Evolutionary conservation across 2,888 invertebrate species (phyloP).

Genomic region (Leptopilina syphax): DNA sequence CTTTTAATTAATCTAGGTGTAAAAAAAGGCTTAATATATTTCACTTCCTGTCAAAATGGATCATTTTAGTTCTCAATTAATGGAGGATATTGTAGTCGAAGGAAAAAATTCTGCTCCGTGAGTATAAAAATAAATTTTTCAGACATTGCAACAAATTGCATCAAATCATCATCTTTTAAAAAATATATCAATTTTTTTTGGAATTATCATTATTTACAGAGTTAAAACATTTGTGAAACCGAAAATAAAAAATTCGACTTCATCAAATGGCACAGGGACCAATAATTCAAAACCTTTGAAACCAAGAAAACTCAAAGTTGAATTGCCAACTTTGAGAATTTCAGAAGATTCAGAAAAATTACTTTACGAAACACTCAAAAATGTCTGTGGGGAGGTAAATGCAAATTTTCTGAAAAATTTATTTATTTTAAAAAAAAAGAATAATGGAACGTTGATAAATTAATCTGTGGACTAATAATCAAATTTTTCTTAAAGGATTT

Average conservation of each 20-base stretch:
- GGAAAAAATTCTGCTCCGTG: constrained; percentile 56
- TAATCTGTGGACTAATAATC: background rate
- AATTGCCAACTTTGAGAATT: constrained; percentile 85
- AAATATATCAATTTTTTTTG: too few relatives aligned
- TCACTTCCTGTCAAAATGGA: constrained; percentile 61
- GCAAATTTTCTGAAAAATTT: constrained; percentile 10
- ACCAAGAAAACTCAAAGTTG: constrained; percentile 79
- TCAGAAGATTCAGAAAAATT: constrained; percentile 84
- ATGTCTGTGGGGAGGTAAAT: constrained; percentile 86
- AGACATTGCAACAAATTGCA: too few relatives aligned
- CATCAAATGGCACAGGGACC: constrained; percentile 29
- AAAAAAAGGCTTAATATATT: constrained; percentile 1
- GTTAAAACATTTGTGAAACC: constrained; percentile 38
- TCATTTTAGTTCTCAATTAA: constrained; percentile 63
- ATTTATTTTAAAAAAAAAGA: background rate
- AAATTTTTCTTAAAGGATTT: constrained; percentile 75
- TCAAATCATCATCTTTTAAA: background rate
- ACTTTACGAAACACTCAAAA: constrained; percentile 85
- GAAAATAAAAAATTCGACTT: constrained; percentile 40
- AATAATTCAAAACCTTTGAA: constrained; percentile 42
- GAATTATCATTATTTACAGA: background rate
- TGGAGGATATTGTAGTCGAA: constrained; percentile 66
- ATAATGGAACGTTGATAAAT: background rate
- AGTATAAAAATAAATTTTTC: constrained; percentile 39
- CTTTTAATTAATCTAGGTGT: background rate